Conservation (phyloP, 2,797 vertebrate genomes). For the Muraenolepis orangiensis region DNA sequence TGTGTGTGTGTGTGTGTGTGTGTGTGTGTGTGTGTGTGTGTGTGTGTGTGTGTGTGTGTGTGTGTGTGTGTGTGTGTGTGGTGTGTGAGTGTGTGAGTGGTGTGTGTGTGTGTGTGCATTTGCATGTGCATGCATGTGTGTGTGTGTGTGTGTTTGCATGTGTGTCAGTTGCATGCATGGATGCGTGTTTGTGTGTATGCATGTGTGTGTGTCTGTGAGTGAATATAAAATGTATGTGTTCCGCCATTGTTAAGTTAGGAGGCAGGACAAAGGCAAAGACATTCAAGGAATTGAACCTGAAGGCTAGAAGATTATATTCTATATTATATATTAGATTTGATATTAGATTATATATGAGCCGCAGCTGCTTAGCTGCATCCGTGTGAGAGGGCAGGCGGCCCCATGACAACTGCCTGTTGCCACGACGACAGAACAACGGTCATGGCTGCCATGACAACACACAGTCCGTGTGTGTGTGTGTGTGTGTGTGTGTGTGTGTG, state of each 20-base stretch:
- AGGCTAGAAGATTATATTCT: too few species aligned
- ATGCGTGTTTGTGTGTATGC: background rate
- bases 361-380: conserved; percentile 36
- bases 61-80: too few species aligned
- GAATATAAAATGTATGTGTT: background rate
- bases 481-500: too few species aligned
- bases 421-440: conserved; percentile 31
- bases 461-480: conserved; percentile 1
- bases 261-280: background rate
- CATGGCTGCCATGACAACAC: conserved; percentile 36
- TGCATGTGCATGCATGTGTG: too few species aligned
- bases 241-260: background rate
- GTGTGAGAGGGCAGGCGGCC: conserved; percentile 26
- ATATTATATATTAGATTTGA: too few species aligned
- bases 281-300: too few species aligned
- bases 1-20: too few species aligned
- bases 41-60: too few species aligned
- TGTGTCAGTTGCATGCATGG: background rate
- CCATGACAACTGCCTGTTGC: conserved; percentile 27
- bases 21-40: too few species aligned
- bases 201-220: conserved; percentile 4
- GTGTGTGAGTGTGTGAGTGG: too few species aligned
- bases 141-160: background rate
- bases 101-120: too few species aligned
- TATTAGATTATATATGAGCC: conserved; percentile 43